Evolutionary conservation across 2,113 vertebrate species (phyloP), one percentile per base, ranked within the genome.

Genomic region (Heterocephalus glaber): DNA sequence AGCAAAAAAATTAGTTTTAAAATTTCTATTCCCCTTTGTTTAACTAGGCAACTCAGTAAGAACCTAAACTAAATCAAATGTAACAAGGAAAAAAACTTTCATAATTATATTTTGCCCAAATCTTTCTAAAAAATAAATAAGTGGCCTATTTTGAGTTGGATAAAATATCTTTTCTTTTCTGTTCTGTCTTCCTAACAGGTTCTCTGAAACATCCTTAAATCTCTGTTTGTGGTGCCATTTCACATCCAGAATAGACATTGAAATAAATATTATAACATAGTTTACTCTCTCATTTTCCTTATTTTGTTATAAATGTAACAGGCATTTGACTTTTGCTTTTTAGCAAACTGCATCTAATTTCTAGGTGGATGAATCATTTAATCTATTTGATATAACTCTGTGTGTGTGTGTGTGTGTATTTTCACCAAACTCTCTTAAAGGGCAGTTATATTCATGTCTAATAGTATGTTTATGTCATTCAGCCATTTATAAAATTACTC

Each of bases 11-110:
- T 26, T 16, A 24, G 17, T 35, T 24, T 52, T 52, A 41, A 52
- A 79, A 89, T 84, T 58, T 13, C 5, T 81, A 3, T 52, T n/a
- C 12, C 49, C 20, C 35, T 54, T 72, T 76, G 35, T 49, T 84
- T 82, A 44, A 3, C 72, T 89, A 79, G 33, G 17, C 5, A 94
- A 76, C 10, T 80, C 41, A n/a, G 0, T 49, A 26, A 96, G 52
- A 93, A 60, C 0, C 7, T 54, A 56, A 38, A 60, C 16, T n/a
- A 83, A 85, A 61, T 83, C 54, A 80, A 72, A 52, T 47, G 1
- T 54, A 92, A 87, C 22, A 38, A 92, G 41, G 41, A 84, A 41
- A 80, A 94, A 94, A 76, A 56, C 2, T 81, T 82, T 84, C n/a
- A 65, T 83, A 68, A 74, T 74, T 58, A n/a, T 74, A 81, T 61